These are phyloP conservation scores for Agrotis ipsilon DNA, from an alignment of 2,888 invertebrate genomes.

Conservation along the genomic window DNA sequence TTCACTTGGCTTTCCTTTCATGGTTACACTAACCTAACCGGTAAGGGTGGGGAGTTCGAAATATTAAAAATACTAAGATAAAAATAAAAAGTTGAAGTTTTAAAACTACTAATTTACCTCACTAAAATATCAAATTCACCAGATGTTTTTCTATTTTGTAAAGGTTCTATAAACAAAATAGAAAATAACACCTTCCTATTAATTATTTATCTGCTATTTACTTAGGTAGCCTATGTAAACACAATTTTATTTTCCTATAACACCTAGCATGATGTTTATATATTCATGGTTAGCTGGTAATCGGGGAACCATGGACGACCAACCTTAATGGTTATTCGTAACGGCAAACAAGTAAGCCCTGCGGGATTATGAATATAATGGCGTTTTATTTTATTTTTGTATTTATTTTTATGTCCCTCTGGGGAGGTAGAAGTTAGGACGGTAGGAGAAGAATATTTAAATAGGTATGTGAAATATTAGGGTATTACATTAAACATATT, in stretches of 20 bases:
- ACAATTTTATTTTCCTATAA: neutral
- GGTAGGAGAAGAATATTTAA: neutral
- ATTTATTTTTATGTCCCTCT: constrained; percentile 17
- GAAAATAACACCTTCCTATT: neutral
- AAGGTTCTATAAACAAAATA: neutral
- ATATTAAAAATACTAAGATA: no score
- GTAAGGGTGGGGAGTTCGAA: no score
- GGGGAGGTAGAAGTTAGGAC: neutral
- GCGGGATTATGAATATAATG: constrained; percentile 21
- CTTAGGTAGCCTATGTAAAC: constrained; percentile 4
- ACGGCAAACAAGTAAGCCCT: constrained; percentile 11
- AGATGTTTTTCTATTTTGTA: no score
- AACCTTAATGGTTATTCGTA: constrained; percentile 24
- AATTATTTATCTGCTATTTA: constrained; percentile 4
- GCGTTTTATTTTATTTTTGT: constrained; percentile 2
- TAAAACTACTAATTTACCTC: no score
- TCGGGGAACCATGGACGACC: constrained; percentile 1
- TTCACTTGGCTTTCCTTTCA: no score
- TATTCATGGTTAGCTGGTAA: constrained; percentile 8
- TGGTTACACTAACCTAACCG: no score
- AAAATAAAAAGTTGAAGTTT: no score
- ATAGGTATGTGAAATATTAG: neutral
- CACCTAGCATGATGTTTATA: constrained; percentile 5
- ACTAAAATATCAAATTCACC: no score
- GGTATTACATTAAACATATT: neutral